These are phyloP conservation scores for Conops quadrifasciatus DNA, from an alignment of 2,888 invertebrate genomes.

Conservation along the genomic window DNA sequence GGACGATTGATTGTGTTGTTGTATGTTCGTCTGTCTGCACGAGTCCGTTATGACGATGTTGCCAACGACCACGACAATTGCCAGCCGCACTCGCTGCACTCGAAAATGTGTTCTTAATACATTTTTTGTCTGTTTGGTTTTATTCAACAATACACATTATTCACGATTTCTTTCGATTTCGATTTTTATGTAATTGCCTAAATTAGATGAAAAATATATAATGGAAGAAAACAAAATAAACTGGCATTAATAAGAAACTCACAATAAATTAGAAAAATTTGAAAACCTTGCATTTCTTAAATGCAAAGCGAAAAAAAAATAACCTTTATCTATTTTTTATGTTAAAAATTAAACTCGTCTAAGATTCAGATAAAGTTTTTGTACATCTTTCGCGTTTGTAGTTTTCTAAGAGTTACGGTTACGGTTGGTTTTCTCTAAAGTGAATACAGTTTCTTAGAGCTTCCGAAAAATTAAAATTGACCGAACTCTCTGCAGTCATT, in stretches of 20 bases:
- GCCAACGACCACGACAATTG: slow-evolving; percentile 10
- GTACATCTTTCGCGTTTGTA: neutral
- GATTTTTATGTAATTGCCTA: slow-evolving; percentile 40
- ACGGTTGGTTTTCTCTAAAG: neutral
- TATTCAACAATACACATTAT: slow-evolving; percentile 17
- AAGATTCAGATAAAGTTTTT: too few relatives aligned
- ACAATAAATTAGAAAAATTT: slow-evolving; percentile 20
- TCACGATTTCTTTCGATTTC: slow-evolving; percentile 15
- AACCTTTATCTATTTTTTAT: neutral
- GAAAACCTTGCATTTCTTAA: neutral
- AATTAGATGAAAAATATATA: slow-evolving; percentile 42
- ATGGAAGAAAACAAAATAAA: slow-evolving; percentile 37
- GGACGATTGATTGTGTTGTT: neutral
- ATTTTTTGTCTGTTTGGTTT: slow-evolving; percentile 14
- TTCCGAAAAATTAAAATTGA: too few relatives aligned
- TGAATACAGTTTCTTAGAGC: neutral
- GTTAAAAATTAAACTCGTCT: neutral
- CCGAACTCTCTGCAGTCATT: too few relatives aligned
- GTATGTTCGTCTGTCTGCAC: neutral
- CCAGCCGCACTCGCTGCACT: slow-evolving; percentile 20
- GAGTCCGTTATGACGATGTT: slow-evolving; percentile 12
- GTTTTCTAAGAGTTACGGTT: neutral
- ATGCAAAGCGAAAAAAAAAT: slow-evolving; percentile 12
- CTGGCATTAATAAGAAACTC: slow-evolving; percentile 30
- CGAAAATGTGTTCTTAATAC: slow-evolving; percentile 24